These are phyloP conservation scores for Vulpes ferrilata DNA, from an alignment of 2,113 vertebrate species.

Conservation along the genomic window DNA sequence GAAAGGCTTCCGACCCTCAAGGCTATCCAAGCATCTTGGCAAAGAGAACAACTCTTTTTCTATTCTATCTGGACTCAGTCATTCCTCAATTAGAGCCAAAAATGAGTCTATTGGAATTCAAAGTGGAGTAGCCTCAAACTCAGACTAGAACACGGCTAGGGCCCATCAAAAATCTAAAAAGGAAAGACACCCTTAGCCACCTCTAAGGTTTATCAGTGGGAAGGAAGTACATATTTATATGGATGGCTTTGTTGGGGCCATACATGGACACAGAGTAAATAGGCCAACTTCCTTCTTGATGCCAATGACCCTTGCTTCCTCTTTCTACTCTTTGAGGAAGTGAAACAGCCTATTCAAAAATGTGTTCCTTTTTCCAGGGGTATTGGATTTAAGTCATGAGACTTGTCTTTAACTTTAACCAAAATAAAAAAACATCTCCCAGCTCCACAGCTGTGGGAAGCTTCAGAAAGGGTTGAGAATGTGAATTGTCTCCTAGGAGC, in stretches of 20 bases:
- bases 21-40: neutral
- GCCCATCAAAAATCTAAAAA: neutral
- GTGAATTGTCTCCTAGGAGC: conserved; percentile 9
- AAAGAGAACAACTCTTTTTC: conserved; percentile 37
- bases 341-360: neutral
- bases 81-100: neutral
- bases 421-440: neutral
- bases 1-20: neutral
- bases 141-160: neutral
- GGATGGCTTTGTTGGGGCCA: neutral
- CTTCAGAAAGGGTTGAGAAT: neutral
- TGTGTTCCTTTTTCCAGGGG: neutral
- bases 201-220: neutral
- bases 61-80: neutral
- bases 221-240: neutral
- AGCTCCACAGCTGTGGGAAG: neutral
- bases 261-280: neutral
- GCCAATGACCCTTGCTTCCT: neutral
- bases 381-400: conserved; percentile 11
- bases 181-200: neutral
- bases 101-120: neutral
- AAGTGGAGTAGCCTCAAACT: neutral
- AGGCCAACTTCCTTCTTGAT: neutral
- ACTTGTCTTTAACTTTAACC: conserved; percentile 36
- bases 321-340: neutral